phyloP scores from a whole-genome alignment of 2,113 vertebrate species.

The Balaenoptera acutorostrata region DNA sequence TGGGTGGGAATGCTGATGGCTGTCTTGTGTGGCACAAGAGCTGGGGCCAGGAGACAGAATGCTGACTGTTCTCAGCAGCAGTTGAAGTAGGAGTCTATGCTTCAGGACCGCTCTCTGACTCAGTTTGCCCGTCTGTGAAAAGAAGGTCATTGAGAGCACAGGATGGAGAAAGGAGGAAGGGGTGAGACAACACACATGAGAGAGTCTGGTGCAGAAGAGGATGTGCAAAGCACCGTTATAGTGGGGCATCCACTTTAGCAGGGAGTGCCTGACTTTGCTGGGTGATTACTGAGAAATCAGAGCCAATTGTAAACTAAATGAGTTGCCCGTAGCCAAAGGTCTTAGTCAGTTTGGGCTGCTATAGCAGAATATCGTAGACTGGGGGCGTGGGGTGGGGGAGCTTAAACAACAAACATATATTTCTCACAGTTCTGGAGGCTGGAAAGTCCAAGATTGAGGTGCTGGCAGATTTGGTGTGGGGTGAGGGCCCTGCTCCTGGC shows the following conservation, averaged over 20 bases:
- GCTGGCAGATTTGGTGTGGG: neutral
- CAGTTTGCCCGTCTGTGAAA: neutral
- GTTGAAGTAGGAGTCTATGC: neutral
- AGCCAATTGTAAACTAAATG: neutral
- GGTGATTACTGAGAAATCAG: neutral
- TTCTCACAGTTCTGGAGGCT: neutral
- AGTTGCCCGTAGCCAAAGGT: fast-evolving
- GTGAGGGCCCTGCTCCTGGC: neutral
- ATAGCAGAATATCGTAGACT: fast-evolving
- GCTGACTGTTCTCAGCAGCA: neutral
- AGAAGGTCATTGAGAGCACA: neutral
- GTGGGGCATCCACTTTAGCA: fast-evolving
- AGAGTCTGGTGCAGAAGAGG: neutral
- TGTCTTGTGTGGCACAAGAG: too few relatives aligned
- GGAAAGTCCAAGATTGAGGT: neutral
- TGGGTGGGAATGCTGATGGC: neutral
- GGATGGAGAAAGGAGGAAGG: neutral
- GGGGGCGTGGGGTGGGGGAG: neutral
- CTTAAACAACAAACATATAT: neutral
- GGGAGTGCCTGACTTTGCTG: neutral
- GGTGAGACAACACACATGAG: fast-evolving
- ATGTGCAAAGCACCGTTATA: fast-evolving
- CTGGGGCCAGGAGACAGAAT: neutral
- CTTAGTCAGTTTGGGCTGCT: neutral
- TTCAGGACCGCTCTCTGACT: neutral